A percentile compares a stretch with the other conserved stretches of the same genome.
phyloP scores from a whole-genome alignment of 1,140 invertebrate species.

The Rhagoletis zephyria region DNA sequence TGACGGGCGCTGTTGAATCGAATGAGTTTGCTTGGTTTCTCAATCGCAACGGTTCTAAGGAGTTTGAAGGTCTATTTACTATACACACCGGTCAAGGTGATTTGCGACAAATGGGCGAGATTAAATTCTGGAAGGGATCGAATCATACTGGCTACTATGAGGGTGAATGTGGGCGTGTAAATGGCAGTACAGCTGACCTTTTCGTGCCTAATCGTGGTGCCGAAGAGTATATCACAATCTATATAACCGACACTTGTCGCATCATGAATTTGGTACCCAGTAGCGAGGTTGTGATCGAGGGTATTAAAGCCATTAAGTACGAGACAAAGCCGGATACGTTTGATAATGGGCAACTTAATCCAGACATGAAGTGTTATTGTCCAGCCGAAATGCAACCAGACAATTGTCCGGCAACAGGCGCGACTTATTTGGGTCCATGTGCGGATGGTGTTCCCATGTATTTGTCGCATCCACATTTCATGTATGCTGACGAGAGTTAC shows the following conservation, averaged over 20 bases:
- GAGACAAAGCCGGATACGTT: constrained; percentile 77
- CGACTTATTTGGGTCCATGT: constrained; percentile 80
- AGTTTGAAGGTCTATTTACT: constrained; percentile 82
- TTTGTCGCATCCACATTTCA: constrained; percentile 89
- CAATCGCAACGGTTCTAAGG: constrained; percentile 81
- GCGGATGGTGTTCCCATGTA: constrained; percentile 84
- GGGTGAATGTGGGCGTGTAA: constrained; percentile 78
- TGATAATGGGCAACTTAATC: constrained; percentile 80
- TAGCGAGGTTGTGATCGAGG: constrained; percentile 71
- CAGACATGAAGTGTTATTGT: constrained; percentile 77
- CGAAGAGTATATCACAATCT: constrained; percentile 77
- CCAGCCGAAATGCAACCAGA: constrained; percentile 64
- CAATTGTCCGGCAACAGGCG: constrained; percentile 74
- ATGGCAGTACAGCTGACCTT: constrained; percentile 83
- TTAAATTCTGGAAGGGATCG: constrained; percentile 80
- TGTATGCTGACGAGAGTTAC: constrained; percentile 83
- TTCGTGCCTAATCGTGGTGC: constrained; percentile 80
- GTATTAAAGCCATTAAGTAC: constrained; percentile 78
- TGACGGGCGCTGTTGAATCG: constrained; percentile 80
- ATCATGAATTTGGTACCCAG: constrained; percentile 74
- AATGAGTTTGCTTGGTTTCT: constrained; percentile 87
- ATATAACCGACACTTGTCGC: constrained; percentile 81
- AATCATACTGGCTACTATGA: constrained; percentile 76
- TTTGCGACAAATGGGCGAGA: constrained; percentile 78
- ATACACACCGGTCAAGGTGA: constrained; percentile 81